Evolutionary conservation across 2,888 invertebrate species (phyloP).

Genomic region (Ischnura elegans): DNA sequence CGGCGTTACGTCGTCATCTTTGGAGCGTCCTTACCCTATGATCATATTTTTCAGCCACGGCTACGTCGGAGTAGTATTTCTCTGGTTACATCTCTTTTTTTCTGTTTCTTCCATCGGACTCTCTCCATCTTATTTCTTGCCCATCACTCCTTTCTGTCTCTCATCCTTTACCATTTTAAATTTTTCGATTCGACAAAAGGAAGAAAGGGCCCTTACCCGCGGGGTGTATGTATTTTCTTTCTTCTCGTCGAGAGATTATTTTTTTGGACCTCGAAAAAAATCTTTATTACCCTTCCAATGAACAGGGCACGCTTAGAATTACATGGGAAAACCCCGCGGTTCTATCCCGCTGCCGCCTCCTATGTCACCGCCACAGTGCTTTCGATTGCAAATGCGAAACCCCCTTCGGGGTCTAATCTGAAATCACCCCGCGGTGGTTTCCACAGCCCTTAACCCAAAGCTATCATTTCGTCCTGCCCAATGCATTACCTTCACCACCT

Average conservation of each 20-base stretch:
- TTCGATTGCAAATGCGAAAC: not conserved
- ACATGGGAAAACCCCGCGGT: not conserved
- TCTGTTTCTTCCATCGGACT: not conserved
- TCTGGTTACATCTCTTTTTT: not conserved
- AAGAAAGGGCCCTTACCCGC: not conserved
- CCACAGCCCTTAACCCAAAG: not conserved
- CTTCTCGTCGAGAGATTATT: not conserved
- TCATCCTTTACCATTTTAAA: not conserved
- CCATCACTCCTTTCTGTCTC: not conserved
- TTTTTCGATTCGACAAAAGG: not conserved
- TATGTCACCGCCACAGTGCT: not conserved
- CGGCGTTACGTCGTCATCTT: not conserved
- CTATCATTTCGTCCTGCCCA: not conserved
- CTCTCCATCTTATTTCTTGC: not conserved
- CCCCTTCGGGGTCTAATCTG: not conserved
- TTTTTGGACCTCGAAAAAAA: constrained; percentile 3
- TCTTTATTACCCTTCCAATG: not conserved
- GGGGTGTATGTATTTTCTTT: not conserved
- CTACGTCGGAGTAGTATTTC: not conserved
- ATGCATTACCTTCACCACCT: not conserved
- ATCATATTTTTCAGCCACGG: not conserved
- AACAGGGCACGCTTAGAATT: constrained; percentile 2
- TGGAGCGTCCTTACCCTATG: not conserved
- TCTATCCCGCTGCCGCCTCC: too few relatives aligned
- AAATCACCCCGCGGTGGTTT: not conserved